Percentiles rank a stretch among this genome's conserved stretches.
Evolutionary conservation across 2,113 vertebrate genomes (phyloP).

Genomic region (Pelecanus crispus): DNA sequence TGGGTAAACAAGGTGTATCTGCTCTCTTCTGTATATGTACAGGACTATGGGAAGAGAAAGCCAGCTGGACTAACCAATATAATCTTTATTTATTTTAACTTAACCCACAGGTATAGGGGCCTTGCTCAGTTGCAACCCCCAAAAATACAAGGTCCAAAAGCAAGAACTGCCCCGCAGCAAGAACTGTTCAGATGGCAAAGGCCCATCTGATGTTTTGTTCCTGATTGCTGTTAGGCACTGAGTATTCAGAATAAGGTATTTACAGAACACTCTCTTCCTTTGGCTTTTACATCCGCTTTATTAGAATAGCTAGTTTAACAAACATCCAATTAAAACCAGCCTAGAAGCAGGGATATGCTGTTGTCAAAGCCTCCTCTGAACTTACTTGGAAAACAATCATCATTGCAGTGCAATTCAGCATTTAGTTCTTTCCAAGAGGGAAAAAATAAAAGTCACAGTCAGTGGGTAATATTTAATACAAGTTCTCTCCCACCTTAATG

Average conservation of each 20-base stretch:
- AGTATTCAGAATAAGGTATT: background rate
- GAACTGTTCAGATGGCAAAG: background rate
- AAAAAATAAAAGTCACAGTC: background rate
- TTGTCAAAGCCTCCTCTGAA: background rate
- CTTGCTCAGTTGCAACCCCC: background rate
- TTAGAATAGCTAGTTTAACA: background rate
- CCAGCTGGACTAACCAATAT: background rate
- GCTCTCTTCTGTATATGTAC: background rate
- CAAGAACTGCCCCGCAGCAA: background rate
- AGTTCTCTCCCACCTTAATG: background rate
- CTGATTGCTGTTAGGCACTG: background rate
- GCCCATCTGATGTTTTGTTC: background rate
- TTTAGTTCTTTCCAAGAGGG: background rate
- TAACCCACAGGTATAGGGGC: rapidly evolving
- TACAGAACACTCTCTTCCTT: background rate
- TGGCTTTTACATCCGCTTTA: background rate
- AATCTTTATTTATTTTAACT: background rate
- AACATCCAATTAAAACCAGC: background rate
- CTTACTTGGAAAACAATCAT: background rate
- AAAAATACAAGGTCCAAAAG: rapidly evolving
- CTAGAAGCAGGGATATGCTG: background rate
- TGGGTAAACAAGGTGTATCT: background rate
- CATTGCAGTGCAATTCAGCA: background rate
- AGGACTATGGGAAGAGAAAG: background rate
- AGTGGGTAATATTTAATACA: background rate